phyloP scores from a whole-genome alignment of 2,797 vertebrate species.

The Diplodus sargus region DNA sequence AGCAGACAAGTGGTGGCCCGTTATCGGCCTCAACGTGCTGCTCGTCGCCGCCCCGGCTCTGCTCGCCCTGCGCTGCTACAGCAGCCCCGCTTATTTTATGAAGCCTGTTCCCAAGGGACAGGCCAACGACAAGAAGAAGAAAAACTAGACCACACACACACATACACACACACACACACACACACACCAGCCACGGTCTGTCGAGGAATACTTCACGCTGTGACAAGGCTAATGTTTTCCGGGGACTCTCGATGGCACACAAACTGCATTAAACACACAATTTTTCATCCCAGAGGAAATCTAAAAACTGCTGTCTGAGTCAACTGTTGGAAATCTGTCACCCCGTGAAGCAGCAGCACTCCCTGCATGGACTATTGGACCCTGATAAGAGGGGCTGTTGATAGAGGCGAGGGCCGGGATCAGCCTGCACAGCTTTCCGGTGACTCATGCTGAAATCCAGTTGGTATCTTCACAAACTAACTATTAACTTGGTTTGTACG shows the following conservation, averaged over 20 bases:
- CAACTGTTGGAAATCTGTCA: conserved; percentile 47
- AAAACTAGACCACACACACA: conserved; percentile 70
- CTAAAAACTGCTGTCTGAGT: conserved; percentile 43
- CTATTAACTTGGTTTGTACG: conserved; percentile 24
- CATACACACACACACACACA: not conserved
- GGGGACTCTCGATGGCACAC: conserved; percentile 27
- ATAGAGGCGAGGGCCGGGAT: conserved; percentile 57
- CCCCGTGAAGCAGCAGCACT: conserved; percentile 49
- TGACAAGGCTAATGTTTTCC: conserved; percentile 45
- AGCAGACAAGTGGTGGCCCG: conserved; percentile 84
- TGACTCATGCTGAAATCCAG: conserved; percentile 54
- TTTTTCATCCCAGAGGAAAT: conserved; percentile 56
- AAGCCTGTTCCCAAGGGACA: conserved; percentile 53
- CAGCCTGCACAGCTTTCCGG: conserved; percentile 38
- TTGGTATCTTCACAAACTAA: conserved; percentile 36
- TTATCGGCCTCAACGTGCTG: conserved; percentile 86
- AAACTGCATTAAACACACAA: conserved; percentile 50
- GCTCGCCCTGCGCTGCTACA: conserved; percentile 88
- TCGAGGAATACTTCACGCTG: conserved; percentile 34
- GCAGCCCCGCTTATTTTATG: conserved; percentile 87
- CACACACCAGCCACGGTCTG: conserved; percentile 23
- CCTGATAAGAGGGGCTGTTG: conserved; percentile 73
- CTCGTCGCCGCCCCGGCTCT: conserved; percentile 83
- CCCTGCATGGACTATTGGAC: conserved; percentile 79
- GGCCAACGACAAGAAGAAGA: conserved; percentile 81